phyloP scores from a whole-genome alignment of 2,888 invertebrate genomes.

The Drosophila ezoana region DNA sequence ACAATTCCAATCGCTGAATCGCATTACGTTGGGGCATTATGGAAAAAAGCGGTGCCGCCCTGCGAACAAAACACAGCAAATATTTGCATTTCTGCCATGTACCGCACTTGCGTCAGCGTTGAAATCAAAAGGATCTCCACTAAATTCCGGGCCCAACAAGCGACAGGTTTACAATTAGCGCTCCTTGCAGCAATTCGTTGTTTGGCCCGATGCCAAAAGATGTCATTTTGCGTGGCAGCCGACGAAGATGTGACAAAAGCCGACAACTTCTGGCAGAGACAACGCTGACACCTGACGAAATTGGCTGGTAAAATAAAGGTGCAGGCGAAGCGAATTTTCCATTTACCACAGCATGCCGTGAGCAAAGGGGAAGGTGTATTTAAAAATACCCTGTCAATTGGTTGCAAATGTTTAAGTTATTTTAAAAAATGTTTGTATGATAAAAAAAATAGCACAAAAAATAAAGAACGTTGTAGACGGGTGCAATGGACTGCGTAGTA shows the following conservation, averaged over 20 bases:
- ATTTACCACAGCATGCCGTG: not conserved
- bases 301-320: conserved; percentile 3
- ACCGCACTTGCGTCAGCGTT: conserved; percentile 7
- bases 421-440: no score
- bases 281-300: conserved; percentile 27
- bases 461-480: no score
- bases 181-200: conserved; percentile 1
- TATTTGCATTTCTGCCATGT: conserved; percentile 68
- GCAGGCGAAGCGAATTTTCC: not conserved
- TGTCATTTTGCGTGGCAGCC: not conserved
- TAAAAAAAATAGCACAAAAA: no score
- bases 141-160: conserved; percentile 21
- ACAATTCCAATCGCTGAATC: conserved; percentile 58
- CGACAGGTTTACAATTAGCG: conserved; percentile 42
- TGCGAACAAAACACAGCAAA: conserved; percentile 48
- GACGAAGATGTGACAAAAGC: conserved; percentile 11
- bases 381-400: not conserved
- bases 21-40: conserved; percentile 23
- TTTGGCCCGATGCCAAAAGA: conserved; percentile 3
- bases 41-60: conserved; percentile 16
- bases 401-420: no score
- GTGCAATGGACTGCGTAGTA: no score
- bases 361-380: not conserved
- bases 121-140: conserved; percentile 47
- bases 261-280: not conserved